These are phyloP conservation scores for Lophochroa leadbeateri DNA, from an alignment of 2,113 vertebrate species.

Conservation along the genomic window DNA sequence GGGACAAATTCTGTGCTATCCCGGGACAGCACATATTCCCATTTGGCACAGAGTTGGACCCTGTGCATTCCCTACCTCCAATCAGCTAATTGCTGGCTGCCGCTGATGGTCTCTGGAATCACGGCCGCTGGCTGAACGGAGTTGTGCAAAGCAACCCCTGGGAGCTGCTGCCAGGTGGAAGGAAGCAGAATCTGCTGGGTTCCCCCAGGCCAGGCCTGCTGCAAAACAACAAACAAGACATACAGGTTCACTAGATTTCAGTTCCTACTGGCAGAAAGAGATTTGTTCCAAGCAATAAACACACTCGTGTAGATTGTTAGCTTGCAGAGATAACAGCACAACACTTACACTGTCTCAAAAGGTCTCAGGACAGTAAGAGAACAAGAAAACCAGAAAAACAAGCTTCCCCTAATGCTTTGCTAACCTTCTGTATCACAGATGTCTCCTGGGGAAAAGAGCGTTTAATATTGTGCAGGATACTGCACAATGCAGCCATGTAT, in stretches of 20 bases:
- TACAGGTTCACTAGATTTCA: constrained; percentile 62
- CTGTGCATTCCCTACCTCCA: constrained; percentile 84
- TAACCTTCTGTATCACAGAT: background rate
- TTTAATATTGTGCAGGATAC: background rate
- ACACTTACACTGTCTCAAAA: background rate
- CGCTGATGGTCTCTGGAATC: constrained; percentile 81
- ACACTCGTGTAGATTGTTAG: constrained; percentile 70
- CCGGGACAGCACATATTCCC: background rate
- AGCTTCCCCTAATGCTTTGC: background rate
- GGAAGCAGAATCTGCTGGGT: constrained; percentile 97
- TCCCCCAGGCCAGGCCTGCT: constrained; percentile 96
- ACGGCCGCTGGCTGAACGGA: constrained; percentile 86
- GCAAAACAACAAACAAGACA: constrained; percentile 75
- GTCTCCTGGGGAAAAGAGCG: background rate
- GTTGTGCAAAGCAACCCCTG: constrained; percentile 91
- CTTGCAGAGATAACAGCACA: constrained; percentile 77
- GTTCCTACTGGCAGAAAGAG: constrained; percentile 20
- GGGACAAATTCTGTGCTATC: background rate
- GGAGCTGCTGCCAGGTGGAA: constrained; percentile 97
- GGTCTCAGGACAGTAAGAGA: background rate
- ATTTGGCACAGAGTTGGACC: background rate
- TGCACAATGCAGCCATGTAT: background rate
- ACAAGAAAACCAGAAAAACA: background rate
- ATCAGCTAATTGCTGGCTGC: constrained; percentile 83
- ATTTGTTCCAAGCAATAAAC: constrained; percentile 65